phyloP scores from a whole-genome alignment of 2,888 invertebrate genomes.

The Pantelozetes paolii region DNA sequence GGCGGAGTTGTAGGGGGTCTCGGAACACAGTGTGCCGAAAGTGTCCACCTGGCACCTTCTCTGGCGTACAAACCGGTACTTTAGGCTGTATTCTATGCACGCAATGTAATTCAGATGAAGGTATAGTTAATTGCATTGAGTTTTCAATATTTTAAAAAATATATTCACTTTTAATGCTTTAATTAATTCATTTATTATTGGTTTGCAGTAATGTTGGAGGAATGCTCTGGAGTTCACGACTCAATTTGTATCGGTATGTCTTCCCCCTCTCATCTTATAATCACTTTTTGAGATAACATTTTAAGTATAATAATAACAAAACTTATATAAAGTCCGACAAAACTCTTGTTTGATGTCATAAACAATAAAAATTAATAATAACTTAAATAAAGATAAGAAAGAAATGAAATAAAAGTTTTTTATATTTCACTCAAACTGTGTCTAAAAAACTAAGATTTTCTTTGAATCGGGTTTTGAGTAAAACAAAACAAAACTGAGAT shows the following conservation, averaged over 20 bases:
- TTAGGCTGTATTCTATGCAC: constrained; percentile 50
- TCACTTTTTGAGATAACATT: background rate
- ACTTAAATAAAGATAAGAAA: background rate
- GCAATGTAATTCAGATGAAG: constrained; percentile 49
- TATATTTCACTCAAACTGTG: background rate
- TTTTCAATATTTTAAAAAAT: constrained; percentile 18
- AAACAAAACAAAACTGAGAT: background rate
- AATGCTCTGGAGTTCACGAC: constrained; percentile 51
- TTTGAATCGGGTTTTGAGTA: background rate
- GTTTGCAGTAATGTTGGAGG: constrained; percentile 48
- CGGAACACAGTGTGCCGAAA: constrained; percentile 50
- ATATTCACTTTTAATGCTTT: background rate
- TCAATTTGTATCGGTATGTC: constrained; percentile 51
- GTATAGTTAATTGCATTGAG: constrained; percentile 23
- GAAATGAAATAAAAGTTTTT: background rate
- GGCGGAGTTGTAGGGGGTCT: constrained; percentile 48
- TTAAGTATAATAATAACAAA: background rate
- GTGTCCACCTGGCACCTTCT: constrained; percentile 51
- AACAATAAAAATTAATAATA: background rate
- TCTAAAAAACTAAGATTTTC: background rate
- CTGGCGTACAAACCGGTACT: constrained; percentile 49
- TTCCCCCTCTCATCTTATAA: background rate
- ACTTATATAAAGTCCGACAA: background rate
- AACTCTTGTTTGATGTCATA: background rate
- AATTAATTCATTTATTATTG: constrained; percentile 7